Conservation (phyloP, 2,888 invertebrate genomes). For the Calameuta idolon region DNA sequence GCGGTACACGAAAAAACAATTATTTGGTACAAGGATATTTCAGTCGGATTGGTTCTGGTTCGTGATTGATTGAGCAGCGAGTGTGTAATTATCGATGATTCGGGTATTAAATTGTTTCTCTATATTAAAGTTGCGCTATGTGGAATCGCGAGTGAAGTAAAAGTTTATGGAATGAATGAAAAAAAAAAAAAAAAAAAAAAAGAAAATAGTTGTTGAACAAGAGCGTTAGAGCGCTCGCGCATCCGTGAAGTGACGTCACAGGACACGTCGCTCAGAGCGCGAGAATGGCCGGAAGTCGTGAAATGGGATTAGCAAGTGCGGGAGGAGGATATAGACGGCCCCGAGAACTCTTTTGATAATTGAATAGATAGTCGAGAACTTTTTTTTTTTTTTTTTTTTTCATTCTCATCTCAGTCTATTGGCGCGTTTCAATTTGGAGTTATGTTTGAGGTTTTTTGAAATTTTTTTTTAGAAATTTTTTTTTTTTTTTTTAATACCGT, state of each 20-base stretch:
- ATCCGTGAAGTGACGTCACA: constrained; percentile 62
- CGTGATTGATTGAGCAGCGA: background rate
- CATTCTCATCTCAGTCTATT: background rate
- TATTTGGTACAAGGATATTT: background rate
- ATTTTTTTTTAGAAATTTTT: too few species aligned
- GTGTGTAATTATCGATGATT: background rate
- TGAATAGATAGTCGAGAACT: constrained; percentile 61
- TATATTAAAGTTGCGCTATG: background rate
- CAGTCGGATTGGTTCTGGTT: background rate
- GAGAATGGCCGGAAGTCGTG: constrained; percentile 66
- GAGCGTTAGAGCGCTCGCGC: constrained; percentile 43
- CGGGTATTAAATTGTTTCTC: background rate
- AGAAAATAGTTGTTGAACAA: constrained; percentile 41
- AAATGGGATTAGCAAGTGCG: constrained; percentile 61
- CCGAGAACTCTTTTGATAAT: constrained; percentile 58
- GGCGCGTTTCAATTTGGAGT: too few species aligned
- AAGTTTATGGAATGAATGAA: constrained; percentile 6
- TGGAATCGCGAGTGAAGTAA: background rate
- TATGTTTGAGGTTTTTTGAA: too few species aligned
- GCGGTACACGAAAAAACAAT: background rate
- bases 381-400: constrained; percentile 31
- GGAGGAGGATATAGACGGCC: constrained; percentile 50
- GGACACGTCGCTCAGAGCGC: constrained; percentile 64
- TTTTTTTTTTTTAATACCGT: too few species aligned
- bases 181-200: constrained; percentile 8